Base-by-base conservation (phyloP, 1,140 invertebrate genomes). In the Drosophila mojavensis region DNA sequence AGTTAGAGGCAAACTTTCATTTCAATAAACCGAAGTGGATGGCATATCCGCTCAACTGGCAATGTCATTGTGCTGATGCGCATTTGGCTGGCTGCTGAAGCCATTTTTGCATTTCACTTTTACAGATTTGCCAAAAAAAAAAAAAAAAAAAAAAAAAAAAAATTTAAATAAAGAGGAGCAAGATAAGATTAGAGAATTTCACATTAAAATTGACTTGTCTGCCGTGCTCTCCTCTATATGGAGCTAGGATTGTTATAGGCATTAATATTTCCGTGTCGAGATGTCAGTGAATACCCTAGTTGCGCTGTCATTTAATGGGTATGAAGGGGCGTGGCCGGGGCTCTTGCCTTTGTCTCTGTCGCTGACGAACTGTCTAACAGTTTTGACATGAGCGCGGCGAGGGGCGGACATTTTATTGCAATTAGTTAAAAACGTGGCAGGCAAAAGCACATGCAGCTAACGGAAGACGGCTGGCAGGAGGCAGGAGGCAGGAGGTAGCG, bases 21-120 rank as follows among this genome's bases (percentile, higher is more conserved):
- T 71, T 70, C 60, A 55, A 70, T 64, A 64, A 54, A 17, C 51
- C 53, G 17, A 54, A 62, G 58, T 69, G 67, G 30, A 13, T n/a
- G 56, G 53, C 33, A 26, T 24, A 26, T 15, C 50, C 17, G 28
- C 43, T 20, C 39, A 39, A 47, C 11, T 28, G 36, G 54, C 65
- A 75, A 56, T 66, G 66, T 75, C 72, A 75, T 70, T 43, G 54
- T 50, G 59, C 48, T 53, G 47, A 20, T 55, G 53, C n/a, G 43
- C 9, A 15, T 55, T 36, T 51, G 30, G 17, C 7, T 30, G 13
- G 43, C 39, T 39, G 47, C 13, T 33, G 36, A n/a, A 66, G 50
- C 55, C 54, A 71, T 60, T 70, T 75, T 53, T 70, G 73, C 73
- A 75, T 71, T 75, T 75, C 67, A 60, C 73, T 70, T 75, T 64